Evolutionary conservation across 2,113 vertebrate species (phyloP), one percentile per base, ranked within the genome.

Genomic region (Osmerus mordax): DNA sequence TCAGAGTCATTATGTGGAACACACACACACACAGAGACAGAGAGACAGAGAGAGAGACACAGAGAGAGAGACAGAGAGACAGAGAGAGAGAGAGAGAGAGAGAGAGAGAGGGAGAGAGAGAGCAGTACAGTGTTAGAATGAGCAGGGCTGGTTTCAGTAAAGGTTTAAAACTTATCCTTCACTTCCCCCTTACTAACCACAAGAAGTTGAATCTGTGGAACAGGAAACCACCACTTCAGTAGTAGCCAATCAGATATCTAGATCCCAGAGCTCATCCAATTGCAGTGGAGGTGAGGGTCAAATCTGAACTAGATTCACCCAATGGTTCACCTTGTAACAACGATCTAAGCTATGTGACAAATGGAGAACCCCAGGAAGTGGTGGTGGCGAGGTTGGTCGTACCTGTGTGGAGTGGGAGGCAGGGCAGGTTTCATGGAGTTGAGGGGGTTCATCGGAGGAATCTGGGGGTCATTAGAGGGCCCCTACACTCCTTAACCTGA

Each of bases 401-500:
- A 98, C 96, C 96, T 93, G 86, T 96, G 96, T 82, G 95, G 93
- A 60, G 91, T 90, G 76, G 94, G 93, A 81, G 94, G 95, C 90
- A 96, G 91, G 81, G 92, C 92, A 78, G 95, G 93, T 95, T 98
- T 98, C 95, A 97, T 95, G 90, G 95, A 95, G 93, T 96, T 96
- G 93, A 95, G 94, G 91, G 92, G 93, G 94, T 92, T 97, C 95
- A 95, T 95, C 89, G 85, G 94, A 90, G 87, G 90, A 91, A 89
- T 73, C 77, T 73, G 67, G 87, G 91, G 89, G 88, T 84, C 81
- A 90, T 86, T 53, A 79, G 81, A 77, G 86, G 87, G 83, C 88
- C 89, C 78, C 84, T 70, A 75, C 81, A 78, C 81, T 87, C 87
- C 76, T 88, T 70, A 82, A 81, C 60, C 69, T 71, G 67, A 68